Base-by-base conservation (phyloP, 2,888 invertebrate species). In the Cetonia aurata region DNA sequence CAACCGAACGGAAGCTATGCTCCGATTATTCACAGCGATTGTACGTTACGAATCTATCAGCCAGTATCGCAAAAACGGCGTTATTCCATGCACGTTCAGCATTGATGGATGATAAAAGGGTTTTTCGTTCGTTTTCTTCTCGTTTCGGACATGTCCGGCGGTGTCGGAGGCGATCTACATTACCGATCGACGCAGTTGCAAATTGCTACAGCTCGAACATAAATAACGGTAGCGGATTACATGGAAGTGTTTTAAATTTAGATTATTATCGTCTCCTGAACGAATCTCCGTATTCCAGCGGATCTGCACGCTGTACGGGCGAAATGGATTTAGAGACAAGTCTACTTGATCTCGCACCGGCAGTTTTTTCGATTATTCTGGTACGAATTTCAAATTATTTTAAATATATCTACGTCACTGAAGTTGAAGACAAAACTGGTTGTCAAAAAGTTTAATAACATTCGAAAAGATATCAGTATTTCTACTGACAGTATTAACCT, bases 181-280 rank as follows among this genome's bases (percentile, higher is more conserved):
- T 53, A 53, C n/a, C 53, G 53, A 53, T 25, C 25, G 25, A 25
- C 25, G 25, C 25, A 19, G n/a, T 53, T 53, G 31, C 53, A 53
- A 53, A 53, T 53, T 53, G 31, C 25, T 19, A 8, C 25, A n/a
- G 59, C 33, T 44, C 42, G 59, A 15, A 25, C 44, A 59, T 59
- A 44, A 59, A 59, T 46, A 59, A 59, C 57, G 17, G n/a, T 42
- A 19, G 15, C 59, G 42, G 42, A 59, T 59, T 59, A 59, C 42
- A 59, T 6, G 17, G 59, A 33, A 59, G 59, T 42, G 42, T 59
- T 44, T 59, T 59, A 59, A 59, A 59, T 59, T 59, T 59, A 59
- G 59, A 59, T 59, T 17, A 42, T 59, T 59, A 59, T 59, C 59
- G 53, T 59, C 19, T 42, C 44, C 44, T 44, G 25, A 25, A 25